Base-by-base conservation (phyloP, 2,797 vertebrate species). In the Bradypodion ventrale region DNA sequence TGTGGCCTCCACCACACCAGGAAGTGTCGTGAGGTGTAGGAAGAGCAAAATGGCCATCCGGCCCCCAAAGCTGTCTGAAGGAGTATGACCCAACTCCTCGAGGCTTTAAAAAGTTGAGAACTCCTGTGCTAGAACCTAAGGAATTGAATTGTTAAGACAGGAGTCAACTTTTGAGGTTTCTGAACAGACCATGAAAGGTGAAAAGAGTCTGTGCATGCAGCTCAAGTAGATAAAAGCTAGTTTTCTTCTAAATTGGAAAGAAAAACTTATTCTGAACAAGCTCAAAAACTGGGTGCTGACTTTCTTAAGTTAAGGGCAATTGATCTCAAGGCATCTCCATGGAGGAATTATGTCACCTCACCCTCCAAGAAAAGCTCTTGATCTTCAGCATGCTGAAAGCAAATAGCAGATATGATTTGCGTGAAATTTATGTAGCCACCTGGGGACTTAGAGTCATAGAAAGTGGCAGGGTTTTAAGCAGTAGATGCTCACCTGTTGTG, bases 231-330 rank as follows among this genome's bases (percentile, higher is more conserved):
- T 62, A 78, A 29, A 19, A 40, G 1, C 9, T 42, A n/a, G 29
- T 78, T 32, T 12, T 37, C 37, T 46, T 59, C 68, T 75, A 25
- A 63, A 52, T 9, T 19, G 5, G 7, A 69, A 37, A 4, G 16
- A 5, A 52, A 35, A 6, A 62, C 13, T 35, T 15, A 62, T 29
- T 32, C 29, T 7, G 40, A 68, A 74, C 46, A 66, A 59, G 62
- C 40, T 46, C 21, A 68, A 6, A 59, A 80, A 59, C 46, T 35
- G 65, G 21, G 44, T 52, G 23, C 5, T 80, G 78, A 42, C 60
- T 63, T 80, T 73, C 32, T 79, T 52, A 78, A 46, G 7, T 65
- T 79, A 74, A 85, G 65, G 59, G 74, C 74, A 60, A 27, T 23
- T 27, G 35, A 44, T 60, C 35, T 77, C 49, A 46, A 37, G 46